Base-by-base conservation (phyloP, 2,113 vertebrate species). In the Orycteropus afer region DNA sequence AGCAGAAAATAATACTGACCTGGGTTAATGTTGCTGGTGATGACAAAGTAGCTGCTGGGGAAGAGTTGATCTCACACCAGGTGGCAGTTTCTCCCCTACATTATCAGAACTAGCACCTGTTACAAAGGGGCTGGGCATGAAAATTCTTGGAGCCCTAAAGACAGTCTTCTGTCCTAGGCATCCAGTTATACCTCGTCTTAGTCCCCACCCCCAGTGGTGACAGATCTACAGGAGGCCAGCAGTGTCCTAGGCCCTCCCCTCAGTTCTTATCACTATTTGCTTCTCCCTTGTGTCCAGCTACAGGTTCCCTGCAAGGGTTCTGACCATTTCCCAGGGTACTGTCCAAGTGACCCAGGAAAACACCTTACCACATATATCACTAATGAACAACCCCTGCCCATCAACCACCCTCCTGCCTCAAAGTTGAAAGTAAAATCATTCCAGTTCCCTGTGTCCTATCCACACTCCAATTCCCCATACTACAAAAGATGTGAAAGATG, bases 21-120 rank as follows among this genome's bases (percentile, higher is more conserved):
- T 81, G 74, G 74, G 78, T 78, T 57, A 57, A 82, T 59, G 47
- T 59, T 97, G 97, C 97, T 97, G 97, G 97, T 97, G 97, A 90
- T 95, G 51, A 95, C 76, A 47, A 89, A 37, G 51, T 74, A 88
- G 85, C 57, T 80, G 93, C 78, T 89, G 78, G 32, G 6, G 57
- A 51, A 96, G 55, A 89, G n/a, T 6, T 34, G 71, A 51, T 63
- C 42, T 87, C 34, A 40, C 13, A 45, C 37, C 40, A 82, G 37
- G 73, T 29, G 55, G 55, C 27, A 42, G 27, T 34, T 80, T n/a
- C 80, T 81, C 63, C 45, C 40, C n/a, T 65, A 94, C n/a, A 0
- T 17, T 34, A 6, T 61, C 40, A 80, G 91, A 84, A 9, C 45
- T 61, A 2, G 27, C 47, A 42, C 59, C 63, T 61, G 4, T 51